phyloP scores from a whole-genome alignment of 1,140 invertebrate genomes.

The Drosophila funebris region DNA sequence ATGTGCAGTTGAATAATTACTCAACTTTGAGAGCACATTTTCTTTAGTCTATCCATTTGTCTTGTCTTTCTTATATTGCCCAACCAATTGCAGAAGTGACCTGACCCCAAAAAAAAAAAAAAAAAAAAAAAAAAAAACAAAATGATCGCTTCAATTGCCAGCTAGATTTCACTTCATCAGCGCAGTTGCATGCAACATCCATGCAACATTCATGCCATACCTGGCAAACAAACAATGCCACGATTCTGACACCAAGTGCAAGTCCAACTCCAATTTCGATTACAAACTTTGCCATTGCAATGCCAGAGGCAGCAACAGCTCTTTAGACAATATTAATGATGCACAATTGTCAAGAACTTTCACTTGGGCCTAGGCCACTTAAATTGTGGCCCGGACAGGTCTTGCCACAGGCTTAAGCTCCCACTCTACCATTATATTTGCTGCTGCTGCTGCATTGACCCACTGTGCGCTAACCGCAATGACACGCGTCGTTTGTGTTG shows the following conservation, averaged over 20 bases:
- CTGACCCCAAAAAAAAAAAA: neutral
- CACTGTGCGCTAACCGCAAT: constrained; percentile 70
- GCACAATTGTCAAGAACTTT: constrained; percentile 80
- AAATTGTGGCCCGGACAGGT: constrained; percentile 58
- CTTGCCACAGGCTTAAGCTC: constrained; percentile 17
- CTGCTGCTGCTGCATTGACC: constrained; percentile 34
- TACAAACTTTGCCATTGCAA: constrained; percentile 63
- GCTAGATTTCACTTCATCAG: constrained; percentile 37
- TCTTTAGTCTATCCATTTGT: constrained; percentile 1
- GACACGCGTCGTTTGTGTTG: constrained; percentile 73
- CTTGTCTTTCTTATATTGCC: neutral
- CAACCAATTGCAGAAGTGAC: constrained; percentile 5
- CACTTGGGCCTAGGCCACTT: constrained; percentile 73
- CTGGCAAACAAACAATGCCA: constrained; percentile 45
- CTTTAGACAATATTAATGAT: constrained; percentile 79
- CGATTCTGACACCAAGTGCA: constrained; percentile 9
- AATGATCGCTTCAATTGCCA: constrained; percentile 28
- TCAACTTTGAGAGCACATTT: constrained; percentile 18
- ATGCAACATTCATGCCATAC: constrained; percentile 22
- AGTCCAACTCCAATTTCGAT: constrained; percentile 43
- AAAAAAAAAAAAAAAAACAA: constrained; percentile 5
- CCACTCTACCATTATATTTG: neutral
- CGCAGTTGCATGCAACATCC: constrained; percentile 4
- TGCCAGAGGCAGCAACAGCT: constrained; percentile 28
- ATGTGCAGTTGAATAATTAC: constrained; percentile 31